phyloP scores from a whole-genome alignment of 53 echinoderm and acorn worm species.

The Henricia sp. region DNA sequence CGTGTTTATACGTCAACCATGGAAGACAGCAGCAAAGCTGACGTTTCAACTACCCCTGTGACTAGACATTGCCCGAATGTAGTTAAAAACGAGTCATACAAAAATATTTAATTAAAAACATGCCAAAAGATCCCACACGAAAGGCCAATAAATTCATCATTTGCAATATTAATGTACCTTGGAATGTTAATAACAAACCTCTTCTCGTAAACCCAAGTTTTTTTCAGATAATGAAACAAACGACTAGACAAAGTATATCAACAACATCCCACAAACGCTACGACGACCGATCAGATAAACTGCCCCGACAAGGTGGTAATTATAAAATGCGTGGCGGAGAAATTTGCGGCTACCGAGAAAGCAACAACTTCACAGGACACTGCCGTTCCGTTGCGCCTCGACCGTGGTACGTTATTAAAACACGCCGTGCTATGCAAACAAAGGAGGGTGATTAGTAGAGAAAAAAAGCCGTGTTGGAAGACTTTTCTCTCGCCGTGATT shows the following conservation, averaged over 20 bases:
- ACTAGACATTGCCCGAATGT: no score
- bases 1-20: no score
- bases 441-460: slow-evolving; percentile 29
- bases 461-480: slow-evolving; percentile 3
- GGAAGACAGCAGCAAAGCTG: no score
- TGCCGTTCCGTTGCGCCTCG: not conserved
- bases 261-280: not conserved
- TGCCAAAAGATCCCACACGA: no score
- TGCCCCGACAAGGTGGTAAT: not conserved
- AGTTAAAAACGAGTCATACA: no score
- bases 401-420: slow-evolving; percentile 25
- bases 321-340: not conserved
- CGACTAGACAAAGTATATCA: not conserved
- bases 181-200: no score
- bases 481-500: not conserved
- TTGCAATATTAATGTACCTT: no score
- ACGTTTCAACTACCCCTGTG: no score
- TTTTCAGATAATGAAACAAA: no score
- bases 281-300: not conserved
- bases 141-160: no score
- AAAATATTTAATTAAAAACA: no score
- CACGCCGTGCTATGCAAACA: not conserved
- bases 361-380: not conserved
- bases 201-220: no score
- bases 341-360: not conserved